These are phyloP conservation scores for Sericinus montela DNA, from an alignment of 2,888 invertebrate genomes.

Conservation along the genomic window DNA sequence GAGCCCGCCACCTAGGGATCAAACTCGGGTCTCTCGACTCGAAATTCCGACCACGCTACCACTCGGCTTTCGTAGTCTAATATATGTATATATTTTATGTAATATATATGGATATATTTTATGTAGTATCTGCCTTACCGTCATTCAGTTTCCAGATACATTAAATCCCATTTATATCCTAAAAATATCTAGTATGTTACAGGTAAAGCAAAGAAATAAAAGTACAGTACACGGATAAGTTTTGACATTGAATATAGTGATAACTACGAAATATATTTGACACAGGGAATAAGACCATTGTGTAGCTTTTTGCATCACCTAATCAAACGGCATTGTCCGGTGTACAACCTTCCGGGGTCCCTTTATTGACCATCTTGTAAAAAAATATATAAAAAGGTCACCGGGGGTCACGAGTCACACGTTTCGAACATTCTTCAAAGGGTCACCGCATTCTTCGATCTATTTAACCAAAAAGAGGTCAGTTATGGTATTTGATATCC, in stretches of 20 bases:
- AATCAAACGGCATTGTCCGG: conserved; percentile 67
- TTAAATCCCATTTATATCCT: too few relatives aligned
- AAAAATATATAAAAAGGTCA: conserved; percentile 37
- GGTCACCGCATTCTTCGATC: conserved; percentile 27
- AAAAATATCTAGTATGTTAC: too few relatives aligned
- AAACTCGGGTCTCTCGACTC: too few relatives aligned
- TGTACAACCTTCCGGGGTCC: conserved; percentile 46
- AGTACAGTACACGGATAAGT: not conserved
- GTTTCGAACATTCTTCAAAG: conserved; percentile 21
- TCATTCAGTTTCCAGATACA: too few relatives aligned
- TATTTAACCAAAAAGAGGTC: conserved; percentile 49
- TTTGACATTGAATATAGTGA: not conserved
- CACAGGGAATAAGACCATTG: conserved; percentile 23
- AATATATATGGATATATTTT: too few relatives aligned
- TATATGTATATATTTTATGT: too few relatives aligned
- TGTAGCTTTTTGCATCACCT: conserved; percentile 40
- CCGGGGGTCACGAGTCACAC: conserved; percentile 54
- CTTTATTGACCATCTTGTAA: conserved; percentile 52
- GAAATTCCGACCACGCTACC: too few relatives aligned
- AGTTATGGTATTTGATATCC: conserved; percentile 42
- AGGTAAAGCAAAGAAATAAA: too few relatives aligned
- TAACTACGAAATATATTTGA: conserved; percentile 21
- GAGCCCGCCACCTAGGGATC: too few relatives aligned
- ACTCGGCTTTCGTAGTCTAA: too few relatives aligned
- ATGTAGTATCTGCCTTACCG: too few relatives aligned